Percentiles rank a stretch among this genome's conserved stretches.
phyloP scores from a whole-genome alignment of 2,113 vertebrate species.

The Cebus imitator region DNA sequence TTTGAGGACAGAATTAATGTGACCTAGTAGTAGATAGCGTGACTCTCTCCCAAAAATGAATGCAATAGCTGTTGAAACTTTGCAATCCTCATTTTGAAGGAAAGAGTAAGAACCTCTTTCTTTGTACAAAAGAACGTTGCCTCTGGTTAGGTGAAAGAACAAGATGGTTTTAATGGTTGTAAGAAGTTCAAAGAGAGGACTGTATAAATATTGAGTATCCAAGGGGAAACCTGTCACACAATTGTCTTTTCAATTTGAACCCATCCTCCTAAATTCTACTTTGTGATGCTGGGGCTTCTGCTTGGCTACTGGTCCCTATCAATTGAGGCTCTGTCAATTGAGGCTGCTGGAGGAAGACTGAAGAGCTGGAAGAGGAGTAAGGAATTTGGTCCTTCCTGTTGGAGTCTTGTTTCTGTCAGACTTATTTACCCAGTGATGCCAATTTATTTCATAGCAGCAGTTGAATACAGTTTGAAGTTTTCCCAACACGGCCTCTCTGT shows the following conservation, averaged over 20 bases:
- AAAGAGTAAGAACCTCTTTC: not conserved
- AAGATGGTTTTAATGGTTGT: not conserved
- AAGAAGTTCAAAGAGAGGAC: not conserved
- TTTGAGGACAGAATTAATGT: not conserved
- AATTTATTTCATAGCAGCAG: not conserved
- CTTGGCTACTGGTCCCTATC: not conserved
- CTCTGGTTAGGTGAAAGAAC: not conserved
- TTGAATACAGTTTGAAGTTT: not conserved
- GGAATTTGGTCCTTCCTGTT: not conserved
- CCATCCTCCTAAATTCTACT: not conserved
- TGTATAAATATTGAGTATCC: not conserved
- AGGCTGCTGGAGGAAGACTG: not conserved
- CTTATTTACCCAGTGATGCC: not conserved
- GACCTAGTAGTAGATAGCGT: not conserved
- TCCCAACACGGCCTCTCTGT: not conserved
- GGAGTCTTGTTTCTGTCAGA: not conserved
- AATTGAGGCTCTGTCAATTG: rapidly evolving
- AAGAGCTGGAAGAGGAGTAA: not conserved
- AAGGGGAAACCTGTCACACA: not conserved
- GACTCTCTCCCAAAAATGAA: not conserved
- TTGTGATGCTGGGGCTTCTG: not conserved
- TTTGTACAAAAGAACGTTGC: not conserved
- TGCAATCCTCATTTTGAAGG: not conserved
- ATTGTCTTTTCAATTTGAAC: not conserved
- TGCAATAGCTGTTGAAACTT: not conserved